Evolutionary conservation across 2,888 invertebrate species (phyloP).

Genomic region (Liopterus haemorrhoidalis): DNA sequence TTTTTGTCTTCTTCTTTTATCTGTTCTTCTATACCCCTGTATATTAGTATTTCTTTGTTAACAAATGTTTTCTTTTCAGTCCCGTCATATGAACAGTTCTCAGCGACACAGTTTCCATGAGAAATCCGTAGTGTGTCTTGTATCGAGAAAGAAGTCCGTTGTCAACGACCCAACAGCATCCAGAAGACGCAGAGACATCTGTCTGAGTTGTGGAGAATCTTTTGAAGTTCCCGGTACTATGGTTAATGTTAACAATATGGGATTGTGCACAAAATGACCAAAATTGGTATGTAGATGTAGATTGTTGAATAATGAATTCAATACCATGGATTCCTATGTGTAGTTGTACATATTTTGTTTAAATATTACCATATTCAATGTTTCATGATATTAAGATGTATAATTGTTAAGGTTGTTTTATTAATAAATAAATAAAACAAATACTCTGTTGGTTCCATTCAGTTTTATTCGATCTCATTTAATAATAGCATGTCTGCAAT

Average conservation of each 20-base stretch:
- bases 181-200: slow-evolving; percentile 34
- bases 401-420: no score
- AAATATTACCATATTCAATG: no score
- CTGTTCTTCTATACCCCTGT: no score
- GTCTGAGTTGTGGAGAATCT: slow-evolving; percentile 38
- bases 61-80: slow-evolving; percentile 20
- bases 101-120: slow-evolving; percentile 29
- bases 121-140: slow-evolving; percentile 38
- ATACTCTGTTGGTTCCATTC: no score
- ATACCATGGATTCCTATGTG: slow-evolving; percentile 13
- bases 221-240: slow-evolving; percentile 33
- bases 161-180: slow-evolving; percentile 1
- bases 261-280: slow-evolving; percentile 30
- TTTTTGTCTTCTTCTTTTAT: no score
- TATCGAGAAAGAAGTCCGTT: slow-evolving; percentile 36
- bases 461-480: no score
- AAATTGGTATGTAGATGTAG: slow-evolving; percentile 27
- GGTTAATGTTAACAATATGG: slow-evolving; percentile 11
- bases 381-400: no score
- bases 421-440: no score
- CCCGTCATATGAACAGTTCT: slow-evolving; percentile 26
- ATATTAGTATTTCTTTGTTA: background rate
- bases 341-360: no score
- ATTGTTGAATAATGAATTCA: background rate
- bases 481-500: no score